Conservation (phyloP, 2,888 invertebrate genomes). For the Aethes cnicana region DNA sequence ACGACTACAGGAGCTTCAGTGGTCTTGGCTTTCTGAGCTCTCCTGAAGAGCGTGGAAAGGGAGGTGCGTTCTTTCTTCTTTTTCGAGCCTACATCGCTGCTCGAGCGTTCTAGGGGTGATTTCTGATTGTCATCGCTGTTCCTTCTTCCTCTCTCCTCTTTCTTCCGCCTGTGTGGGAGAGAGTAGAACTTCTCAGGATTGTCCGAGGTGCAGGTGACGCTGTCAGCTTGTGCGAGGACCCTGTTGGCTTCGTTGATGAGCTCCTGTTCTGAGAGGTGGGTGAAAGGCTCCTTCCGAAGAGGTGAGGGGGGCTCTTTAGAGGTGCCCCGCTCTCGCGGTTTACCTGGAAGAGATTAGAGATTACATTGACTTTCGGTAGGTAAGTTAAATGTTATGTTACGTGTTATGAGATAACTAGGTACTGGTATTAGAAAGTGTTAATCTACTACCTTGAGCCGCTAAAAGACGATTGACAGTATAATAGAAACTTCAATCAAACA, state of each 20-base stretch:
- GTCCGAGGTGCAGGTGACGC: conserved; percentile 85
- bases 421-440: too few species aligned
- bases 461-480: too few species aligned
- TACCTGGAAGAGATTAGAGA: conserved; percentile 59
- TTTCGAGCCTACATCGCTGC: conserved; percentile 79
- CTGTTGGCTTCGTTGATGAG: conserved; percentile 89
- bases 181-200: conserved; percentile 86
- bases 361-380: too few species aligned
- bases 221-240: conserved; percentile 88
- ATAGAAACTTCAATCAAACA: too few species aligned
- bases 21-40: conserved; percentile 78
- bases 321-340: conserved; percentile 71
- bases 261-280: conserved; percentile 86
- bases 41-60: conserved; percentile 86
- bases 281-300: conserved; percentile 81
- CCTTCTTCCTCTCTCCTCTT: conserved; percentile 67
- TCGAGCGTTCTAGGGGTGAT: conserved; percentile 77
- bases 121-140: conserved; percentile 83
- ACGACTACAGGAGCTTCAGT: conserved; percentile 78
- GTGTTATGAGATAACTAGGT: too few species aligned
- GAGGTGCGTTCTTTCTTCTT: conserved; percentile 82
- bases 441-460: too few species aligned
- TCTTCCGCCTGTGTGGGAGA: conserved; percentile 84
- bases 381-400: too few species aligned
- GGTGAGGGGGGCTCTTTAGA: conserved; percentile 57